A percentile compares a stretch with the other conserved stretches of the same genome.
These are phyloP conservation scores for Leptinotarsa lineolata DNA, from an alignment of 1,140 invertebrate species.

Conservation along the genomic window DNA sequence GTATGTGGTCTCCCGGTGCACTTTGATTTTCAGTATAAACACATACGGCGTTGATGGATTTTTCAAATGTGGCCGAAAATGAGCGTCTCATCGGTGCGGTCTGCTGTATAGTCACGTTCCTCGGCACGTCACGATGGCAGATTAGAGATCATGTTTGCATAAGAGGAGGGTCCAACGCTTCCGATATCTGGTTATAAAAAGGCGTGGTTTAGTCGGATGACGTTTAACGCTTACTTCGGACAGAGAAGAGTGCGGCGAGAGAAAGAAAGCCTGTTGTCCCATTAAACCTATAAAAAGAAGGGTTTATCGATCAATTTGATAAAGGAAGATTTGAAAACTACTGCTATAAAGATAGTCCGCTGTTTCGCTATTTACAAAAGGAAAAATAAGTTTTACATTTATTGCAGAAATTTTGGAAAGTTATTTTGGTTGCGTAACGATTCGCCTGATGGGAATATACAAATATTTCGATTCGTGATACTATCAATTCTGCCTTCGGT, in stretches of 20 bases:
- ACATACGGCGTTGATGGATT: conserved; percentile 38
- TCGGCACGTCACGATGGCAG: conserved; percentile 37
- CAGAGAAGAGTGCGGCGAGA: conserved; percentile 25
- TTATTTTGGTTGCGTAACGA: neutral
- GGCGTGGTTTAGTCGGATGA: conserved; percentile 43
- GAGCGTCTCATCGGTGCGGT: conserved; percentile 16
- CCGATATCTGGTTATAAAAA: conserved; percentile 47
- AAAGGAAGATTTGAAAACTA: conserved; percentile 47
- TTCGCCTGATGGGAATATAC: neutral
- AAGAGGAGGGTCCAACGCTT: conserved; percentile 48
- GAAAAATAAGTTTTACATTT: conserved; percentile 1
- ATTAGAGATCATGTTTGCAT: conserved; percentile 49
- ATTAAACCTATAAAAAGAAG: conserved; percentile 46
- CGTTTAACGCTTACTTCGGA: conserved; percentile 33
- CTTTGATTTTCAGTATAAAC: conserved; percentile 38
- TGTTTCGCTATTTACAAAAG: conserved; percentile 35
- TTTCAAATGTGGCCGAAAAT: conserved; percentile 31
- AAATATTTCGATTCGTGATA: no score
- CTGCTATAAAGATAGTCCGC: conserved; percentile 41
- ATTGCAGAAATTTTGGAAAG: neutral
- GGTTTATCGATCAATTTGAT: conserved; percentile 44
- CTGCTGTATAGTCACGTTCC: conserved; percentile 43
- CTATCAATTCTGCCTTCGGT: no score
- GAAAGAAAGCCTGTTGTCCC: conserved; percentile 34
- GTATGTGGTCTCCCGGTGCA: conserved; percentile 41